Base-by-base conservation (phyloP, 2,113 vertebrate genomes). In the Eudyptes chrysolophus region DNA sequence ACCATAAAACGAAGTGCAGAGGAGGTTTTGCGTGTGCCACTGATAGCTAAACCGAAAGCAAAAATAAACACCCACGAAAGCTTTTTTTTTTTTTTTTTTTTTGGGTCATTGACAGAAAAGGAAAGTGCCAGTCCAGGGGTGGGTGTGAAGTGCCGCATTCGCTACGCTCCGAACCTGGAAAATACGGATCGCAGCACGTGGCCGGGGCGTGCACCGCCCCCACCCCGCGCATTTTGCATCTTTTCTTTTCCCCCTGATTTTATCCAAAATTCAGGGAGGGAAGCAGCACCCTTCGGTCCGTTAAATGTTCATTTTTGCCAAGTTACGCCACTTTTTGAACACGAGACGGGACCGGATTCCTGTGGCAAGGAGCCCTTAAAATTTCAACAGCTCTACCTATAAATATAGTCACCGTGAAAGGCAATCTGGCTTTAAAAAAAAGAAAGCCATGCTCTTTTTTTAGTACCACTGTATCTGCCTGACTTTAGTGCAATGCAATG, bases 351-450 rank as follows among this genome's bases (percentile, higher is more conserved):
- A 82, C 75, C 0, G 0, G 92, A 94, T 97, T 95, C 95, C 90
- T 85, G 87, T 96, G 97, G 95, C 96, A 74, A 87, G 72, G 46
- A 96, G 91, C 94, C 93, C 95, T 97, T 96, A 89, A 86, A 94
- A 96, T 96, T 97, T 97, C 95, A 96, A 78, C 95, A 90, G 93
- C 94, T 90, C 89, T 96, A 94, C 97, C 93, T 97, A 96, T 97
- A 97, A 97, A 97, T 96, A 97, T 17, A 93, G 87, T 58, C 1
- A 4, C 84, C 3, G 7, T 94, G 96, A 95, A 96, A 96, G 84
- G 93, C 94, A 94, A 84, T 94, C 89, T 3, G 2, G 38, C 89
- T 87, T 95, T 36, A 34, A 65, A 92, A 85, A 66, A 38, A 36
- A 20, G 25, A n/a, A 42, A 52, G 6, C 36, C 62, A 46, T 5